Conservation (phyloP, 2,888 invertebrate species). For the Willowsia nigromaculata region DNA sequence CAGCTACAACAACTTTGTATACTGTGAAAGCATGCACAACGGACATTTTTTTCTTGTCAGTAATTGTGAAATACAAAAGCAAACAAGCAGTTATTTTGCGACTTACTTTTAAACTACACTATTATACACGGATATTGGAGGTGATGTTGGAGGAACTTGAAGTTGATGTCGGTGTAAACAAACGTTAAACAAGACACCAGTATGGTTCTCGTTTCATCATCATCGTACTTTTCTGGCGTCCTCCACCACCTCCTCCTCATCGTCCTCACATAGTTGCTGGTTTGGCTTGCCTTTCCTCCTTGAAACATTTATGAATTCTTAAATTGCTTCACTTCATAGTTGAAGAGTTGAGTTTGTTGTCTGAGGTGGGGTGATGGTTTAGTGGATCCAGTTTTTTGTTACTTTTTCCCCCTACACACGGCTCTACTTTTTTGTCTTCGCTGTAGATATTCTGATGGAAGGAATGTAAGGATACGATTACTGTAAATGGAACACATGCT, state of each 20-base stretch:
- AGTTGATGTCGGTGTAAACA: slow-evolving; percentile 45
- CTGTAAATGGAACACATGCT: neutral
- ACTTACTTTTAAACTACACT: neutral
- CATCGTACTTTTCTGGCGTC: neutral
- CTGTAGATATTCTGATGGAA: neutral
- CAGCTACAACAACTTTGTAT: neutral
- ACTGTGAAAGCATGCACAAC: neutral
- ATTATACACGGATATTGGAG: neutral
- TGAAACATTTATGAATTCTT: slow-evolving; percentile 38
- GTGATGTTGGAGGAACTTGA: slow-evolving; percentile 8
- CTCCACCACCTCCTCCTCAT: neutral
- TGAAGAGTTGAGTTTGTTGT: slow-evolving; percentile 14
- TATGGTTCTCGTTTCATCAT: slow-evolving; percentile 22
- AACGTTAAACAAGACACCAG: slow-evolving; percentile 38
- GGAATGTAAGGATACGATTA: neutral
- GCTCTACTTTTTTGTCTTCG: neutral
- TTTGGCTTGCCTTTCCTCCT: neutral
- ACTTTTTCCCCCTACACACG: neutral
- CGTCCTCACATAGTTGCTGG: neutral
- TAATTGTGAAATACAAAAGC: slow-evolving; percentile 47
- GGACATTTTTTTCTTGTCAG: slow-evolving; percentile 7
- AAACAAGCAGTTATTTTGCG: slow-evolving; percentile 35
- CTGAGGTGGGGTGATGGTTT: neutral
- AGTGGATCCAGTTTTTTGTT: slow-evolving; percentile 5
- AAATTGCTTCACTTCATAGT: slow-evolving; percentile 31